Evolutionary conservation across 2,113 vertebrate species (phyloP), one percentile per base, ranked within the genome.

Genomic region (Daubentonia madagascariensis): DNA sequence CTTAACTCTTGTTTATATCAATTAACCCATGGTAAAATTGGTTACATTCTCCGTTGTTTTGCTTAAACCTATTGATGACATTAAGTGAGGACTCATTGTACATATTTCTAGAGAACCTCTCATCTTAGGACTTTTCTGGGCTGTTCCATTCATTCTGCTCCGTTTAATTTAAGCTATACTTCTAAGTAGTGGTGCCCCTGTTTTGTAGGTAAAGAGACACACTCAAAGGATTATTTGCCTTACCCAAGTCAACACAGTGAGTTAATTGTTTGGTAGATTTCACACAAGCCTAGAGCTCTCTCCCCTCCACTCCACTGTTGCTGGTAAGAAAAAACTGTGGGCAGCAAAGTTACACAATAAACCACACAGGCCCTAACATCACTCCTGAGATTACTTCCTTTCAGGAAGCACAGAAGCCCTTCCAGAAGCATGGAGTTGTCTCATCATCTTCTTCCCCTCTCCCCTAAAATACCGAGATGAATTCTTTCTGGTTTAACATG

Each of bases 291-390:
- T n/a, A 28, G 4, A 5, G 12, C 16, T 30, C 12, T 6, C 2
- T 14, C 37, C 2, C 9, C 10, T 8, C 50, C 4, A 32, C 32
- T 48, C 3, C 11, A 40, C 13, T 1, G 2, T 45, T 54, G n/a
- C 30, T 84, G 43, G 18, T 57, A 12, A 91, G 43, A 68, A 68
- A 73, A 32, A 8, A 8, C 6, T 14, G 22, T 1, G 30, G n/a
- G 35, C 25, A 14, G 8, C 65, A 70, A 37, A 63, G 22, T 45
- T 54, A 22, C 73, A 54, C 2, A 10, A 8, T 3, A 9, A 3
- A 22, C 35, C 18, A 50, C 54, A 57, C 23, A 37, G 13, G 10
- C 9, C 75, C 45, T 12, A 14, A 45, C 9, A 28, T 75, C 4
- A 0, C 5, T 57, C 5, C n/a, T 40, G 59, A n/a, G 28, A 54